Percentiles rank a stretch among this genome's conserved stretches.
phyloP scores from a whole-genome alignment of 2,797 vertebrate genomes.

The Stomatorhinus walkeri region DNA sequence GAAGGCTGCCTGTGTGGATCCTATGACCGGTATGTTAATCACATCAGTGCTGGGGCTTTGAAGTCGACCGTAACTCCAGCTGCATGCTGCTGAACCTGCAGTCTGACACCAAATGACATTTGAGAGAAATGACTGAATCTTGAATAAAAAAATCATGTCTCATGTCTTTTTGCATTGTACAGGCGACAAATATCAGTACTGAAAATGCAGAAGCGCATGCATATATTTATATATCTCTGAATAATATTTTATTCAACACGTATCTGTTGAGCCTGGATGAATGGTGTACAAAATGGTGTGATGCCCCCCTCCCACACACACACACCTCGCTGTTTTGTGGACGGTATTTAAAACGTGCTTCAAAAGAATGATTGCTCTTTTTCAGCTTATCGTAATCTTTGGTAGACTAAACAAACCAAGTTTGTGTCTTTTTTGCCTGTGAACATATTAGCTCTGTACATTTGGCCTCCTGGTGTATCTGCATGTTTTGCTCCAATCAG shows the following conservation, averaged over 20 bases:
- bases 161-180: background rate
- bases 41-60: background rate
- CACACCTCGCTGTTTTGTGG: background rate
- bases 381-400: background rate
- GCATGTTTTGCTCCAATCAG: background rate
- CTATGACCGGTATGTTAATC: background rate
- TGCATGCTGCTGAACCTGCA: background rate
- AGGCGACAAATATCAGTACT: background rate
- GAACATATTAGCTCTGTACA: background rate
- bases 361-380: background rate
- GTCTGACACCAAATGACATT: background rate
- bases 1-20: background rate
- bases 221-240: background rate
- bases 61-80: background rate
- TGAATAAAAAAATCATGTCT: background rate
- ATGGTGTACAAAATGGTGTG: background rate
- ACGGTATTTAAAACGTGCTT: background rate
- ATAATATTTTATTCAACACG: background rate
- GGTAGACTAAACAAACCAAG: too few relatives aligned
- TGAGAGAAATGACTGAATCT: background rate
- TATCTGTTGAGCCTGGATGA: background rate
- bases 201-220: background rate
- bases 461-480: background rate
- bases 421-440: background rate
- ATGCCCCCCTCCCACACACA: too few relatives aligned